Evolutionary conservation across 2,797 vertebrate genomes (phyloP).

Genomic region (Podarcis lilfordi): DNA sequence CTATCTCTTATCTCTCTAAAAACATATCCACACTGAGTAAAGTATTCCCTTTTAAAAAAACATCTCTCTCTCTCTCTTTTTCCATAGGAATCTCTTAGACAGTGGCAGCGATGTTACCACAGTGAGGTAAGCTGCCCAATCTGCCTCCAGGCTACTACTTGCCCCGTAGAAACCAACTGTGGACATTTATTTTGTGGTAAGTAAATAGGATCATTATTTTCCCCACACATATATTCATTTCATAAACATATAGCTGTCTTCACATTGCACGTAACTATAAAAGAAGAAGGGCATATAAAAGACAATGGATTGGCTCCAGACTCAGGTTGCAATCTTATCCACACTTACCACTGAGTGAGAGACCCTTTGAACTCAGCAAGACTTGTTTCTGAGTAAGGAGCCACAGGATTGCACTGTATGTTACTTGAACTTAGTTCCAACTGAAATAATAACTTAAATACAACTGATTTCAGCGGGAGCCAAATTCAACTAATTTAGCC

Average conservation of each 20-base stretch:
- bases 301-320: too few species aligned
- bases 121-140: slow-evolving; percentile 83
- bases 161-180: slow-evolving; percentile 87
- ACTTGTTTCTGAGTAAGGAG: background rate
- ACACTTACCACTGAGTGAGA: background rate
- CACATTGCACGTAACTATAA: background rate
- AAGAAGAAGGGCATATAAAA: background rate
- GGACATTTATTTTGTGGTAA: slow-evolving; percentile 88
- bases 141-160: slow-evolving; percentile 81
- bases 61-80: slow-evolving; percentile 12
- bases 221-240: background rate
- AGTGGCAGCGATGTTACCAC: slow-evolving; percentile 59
- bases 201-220: slow-evolving; percentile 15
- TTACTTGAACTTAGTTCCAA: background rate
- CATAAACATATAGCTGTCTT: background rate
- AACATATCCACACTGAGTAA: background rate
- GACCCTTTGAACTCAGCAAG: background rate
- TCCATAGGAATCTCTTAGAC: slow-evolving; percentile 59
- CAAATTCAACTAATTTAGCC: background rate
- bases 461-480: background rate
- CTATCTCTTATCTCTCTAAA: background rate
- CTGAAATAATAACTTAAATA: background rate
- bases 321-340: background rate
- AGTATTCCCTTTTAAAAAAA: slow-evolving; percentile 6
- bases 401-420: background rate